phyloP scores from a whole-genome alignment of 2,113 vertebrate genomes.

The Sylvietta virens region DNA sequence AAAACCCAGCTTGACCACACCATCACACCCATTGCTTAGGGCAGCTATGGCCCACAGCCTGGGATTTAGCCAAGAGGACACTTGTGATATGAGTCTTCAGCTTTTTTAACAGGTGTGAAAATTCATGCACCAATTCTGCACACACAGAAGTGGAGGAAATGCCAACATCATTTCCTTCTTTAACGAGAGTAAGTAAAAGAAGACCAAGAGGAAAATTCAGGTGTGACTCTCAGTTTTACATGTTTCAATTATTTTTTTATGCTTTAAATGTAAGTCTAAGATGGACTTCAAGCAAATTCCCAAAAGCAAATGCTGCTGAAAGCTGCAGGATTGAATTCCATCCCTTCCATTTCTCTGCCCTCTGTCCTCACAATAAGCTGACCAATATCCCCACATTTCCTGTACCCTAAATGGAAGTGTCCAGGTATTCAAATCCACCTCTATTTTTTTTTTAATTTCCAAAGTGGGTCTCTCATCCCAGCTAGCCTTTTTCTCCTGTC shows the following conservation, averaged over 20 bases:
- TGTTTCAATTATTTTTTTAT: neutral
- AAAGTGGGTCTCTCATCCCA: neutral
- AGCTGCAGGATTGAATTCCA: neutral
- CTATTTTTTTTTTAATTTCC: neutral
- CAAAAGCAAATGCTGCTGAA: neutral
- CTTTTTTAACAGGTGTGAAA: neutral
- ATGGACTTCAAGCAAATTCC: neutral
- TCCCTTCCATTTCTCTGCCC: neutral
- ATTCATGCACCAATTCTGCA: neutral
- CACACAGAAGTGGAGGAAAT: neutral
- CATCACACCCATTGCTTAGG: neutral
- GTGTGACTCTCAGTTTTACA: neutral
- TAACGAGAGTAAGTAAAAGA: neutral
- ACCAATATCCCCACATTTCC: neutral
- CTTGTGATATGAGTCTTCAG: neutral
- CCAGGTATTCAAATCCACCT: neutral
- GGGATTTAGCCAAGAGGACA: neutral
- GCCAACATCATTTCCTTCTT: neutral
- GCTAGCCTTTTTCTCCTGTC: neutral
- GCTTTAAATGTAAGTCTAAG: neutral
- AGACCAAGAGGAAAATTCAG: neutral
- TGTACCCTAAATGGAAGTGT: neutral
- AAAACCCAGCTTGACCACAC: neutral
- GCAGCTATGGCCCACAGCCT: neutral
- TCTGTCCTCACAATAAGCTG: neutral